Evolutionary conservation across 2,888 invertebrate genomes (phyloP).

Genomic region (Iselma pallidipennis): DNA sequence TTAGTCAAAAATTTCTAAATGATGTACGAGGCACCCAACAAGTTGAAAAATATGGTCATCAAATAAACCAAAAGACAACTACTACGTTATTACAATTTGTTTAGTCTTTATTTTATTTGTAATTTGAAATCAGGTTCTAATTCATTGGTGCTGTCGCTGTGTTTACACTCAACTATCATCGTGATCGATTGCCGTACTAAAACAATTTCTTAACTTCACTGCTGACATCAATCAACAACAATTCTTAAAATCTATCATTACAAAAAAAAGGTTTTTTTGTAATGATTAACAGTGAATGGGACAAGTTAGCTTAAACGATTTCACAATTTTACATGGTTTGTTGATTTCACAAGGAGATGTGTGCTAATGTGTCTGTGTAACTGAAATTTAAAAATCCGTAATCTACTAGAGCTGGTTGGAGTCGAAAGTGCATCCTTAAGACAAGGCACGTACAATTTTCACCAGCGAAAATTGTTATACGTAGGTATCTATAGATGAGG

Average conservation of each 20-base stretch:
- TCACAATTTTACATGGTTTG: background rate
- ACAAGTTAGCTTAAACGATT: background rate
- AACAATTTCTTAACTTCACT: conserved; percentile 7
- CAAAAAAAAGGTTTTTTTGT: background rate
- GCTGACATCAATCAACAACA: conserved; percentile 4
- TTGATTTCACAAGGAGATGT: background rate
- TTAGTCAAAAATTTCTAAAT: conserved; percentile 8
- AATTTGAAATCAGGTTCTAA: conserved; percentile 5
- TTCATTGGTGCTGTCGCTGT: conserved; percentile 6
- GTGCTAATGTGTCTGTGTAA: too few species aligned
- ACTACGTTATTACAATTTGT: conserved; percentile 20
- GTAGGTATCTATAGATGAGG: too few species aligned
- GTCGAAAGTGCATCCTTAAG: too few species aligned
- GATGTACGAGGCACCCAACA: conserved; percentile 21
- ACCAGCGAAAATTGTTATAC: too few species aligned
- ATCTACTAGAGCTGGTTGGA: too few species aligned
- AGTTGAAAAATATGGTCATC: conserved; percentile 24
- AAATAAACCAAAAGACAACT: conserved; percentile 12
- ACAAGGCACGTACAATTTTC: too few species aligned
- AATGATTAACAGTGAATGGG: background rate
- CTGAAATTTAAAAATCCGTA: too few species aligned
- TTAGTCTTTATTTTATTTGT: conserved; percentile 12
- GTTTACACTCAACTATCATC: conserved; percentile 9
- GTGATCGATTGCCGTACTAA: conserved; percentile 5
- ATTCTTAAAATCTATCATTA: conserved; percentile 1